Evolutionary conservation across 2,797 vertebrate genomes (phyloP).

Genomic region (Siniperca scherzeri): DNA sequence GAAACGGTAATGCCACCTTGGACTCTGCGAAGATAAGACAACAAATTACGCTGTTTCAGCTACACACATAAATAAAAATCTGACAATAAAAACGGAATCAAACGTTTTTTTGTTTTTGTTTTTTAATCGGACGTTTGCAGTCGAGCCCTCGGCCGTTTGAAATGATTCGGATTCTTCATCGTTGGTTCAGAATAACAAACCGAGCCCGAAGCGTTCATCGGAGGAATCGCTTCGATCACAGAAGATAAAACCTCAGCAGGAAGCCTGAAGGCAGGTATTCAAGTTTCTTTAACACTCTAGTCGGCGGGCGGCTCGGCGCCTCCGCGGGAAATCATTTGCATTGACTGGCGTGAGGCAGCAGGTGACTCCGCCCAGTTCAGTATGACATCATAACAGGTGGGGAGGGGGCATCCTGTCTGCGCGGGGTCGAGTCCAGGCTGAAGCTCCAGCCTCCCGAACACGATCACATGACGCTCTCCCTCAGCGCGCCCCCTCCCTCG

Average conservation of each 20-base stretch:
- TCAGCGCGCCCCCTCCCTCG: constrained; percentile 73
- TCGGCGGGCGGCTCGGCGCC: not conserved
- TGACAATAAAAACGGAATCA: constrained; percentile 76
- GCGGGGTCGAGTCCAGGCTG: constrained; percentile 11
- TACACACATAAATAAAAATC: constrained; percentile 78
- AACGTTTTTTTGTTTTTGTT: constrained; percentile 33
- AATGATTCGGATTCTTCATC: constrained; percentile 85
- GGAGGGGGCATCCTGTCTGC: not conserved
- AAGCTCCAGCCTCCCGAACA: constrained; percentile 4
- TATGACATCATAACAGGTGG: constrained; percentile 33
- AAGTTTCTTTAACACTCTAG: constrained; percentile 64
- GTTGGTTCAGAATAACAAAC: constrained; percentile 39
- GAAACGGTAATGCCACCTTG: constrained; percentile 61
- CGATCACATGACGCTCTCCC: constrained; percentile 93
- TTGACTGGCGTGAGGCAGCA: too few relatives aligned
- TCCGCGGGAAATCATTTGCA: constrained; percentile 86
- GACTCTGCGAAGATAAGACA: constrained; percentile 57
- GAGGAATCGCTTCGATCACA: constrained; percentile 63
- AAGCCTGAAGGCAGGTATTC: constrained; percentile 71
- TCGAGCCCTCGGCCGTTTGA: constrained; percentile 66
- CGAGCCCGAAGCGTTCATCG: constrained; percentile 59
- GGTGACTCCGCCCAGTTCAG: constrained; percentile 32
- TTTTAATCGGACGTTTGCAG: constrained; percentile 54
- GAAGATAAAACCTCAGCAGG: constrained; percentile 60
- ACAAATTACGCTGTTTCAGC: constrained; percentile 54